Conservation (phyloP, 1,140 invertebrate species). For the Pogonus chalceus region DNA sequence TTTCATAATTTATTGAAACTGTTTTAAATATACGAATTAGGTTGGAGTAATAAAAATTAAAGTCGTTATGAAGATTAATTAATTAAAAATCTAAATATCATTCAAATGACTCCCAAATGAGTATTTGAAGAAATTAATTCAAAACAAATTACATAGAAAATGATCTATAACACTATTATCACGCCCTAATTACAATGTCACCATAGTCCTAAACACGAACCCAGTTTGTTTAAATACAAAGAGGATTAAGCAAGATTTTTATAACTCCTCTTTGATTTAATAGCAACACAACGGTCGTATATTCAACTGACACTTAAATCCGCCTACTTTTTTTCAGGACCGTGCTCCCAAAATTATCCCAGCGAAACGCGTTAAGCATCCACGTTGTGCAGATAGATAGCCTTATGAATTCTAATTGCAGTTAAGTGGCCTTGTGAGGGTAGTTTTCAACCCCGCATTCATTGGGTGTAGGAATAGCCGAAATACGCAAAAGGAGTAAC, state of each 20-base stretch:
- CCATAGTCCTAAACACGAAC: not conserved
- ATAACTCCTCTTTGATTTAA: not conserved
- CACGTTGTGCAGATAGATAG: not conserved
- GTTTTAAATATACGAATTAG: no score
- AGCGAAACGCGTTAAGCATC: slow-evolving; percentile 1
- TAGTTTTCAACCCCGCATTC: not conserved
- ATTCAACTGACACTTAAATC: not conserved
- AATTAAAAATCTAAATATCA: no score
- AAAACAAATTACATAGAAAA: no score
- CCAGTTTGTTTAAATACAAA: not conserved
- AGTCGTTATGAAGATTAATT: no score
- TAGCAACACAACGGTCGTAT: not conserved
- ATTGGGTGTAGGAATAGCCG: not conserved
- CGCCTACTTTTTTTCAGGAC: not conserved
- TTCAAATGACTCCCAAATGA: no score
- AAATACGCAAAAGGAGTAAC: no score
- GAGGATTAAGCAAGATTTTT: not conserved
- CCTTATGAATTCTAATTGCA: slow-evolving; percentile 6
- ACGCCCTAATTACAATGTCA: no score
- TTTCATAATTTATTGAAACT: no score
- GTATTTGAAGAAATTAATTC: no score
- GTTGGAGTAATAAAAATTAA: no score
- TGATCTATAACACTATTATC: no score
- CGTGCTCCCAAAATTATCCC: not conserved
- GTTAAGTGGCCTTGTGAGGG: slow-evolving; percentile 1